Percentiles rank a stretch among this genome's conserved stretches.
These are phyloP conservation scores for Emydura subglobosa DNA, from an alignment of 2,113 vertebrate species.

Conservation along the genomic window DNA sequence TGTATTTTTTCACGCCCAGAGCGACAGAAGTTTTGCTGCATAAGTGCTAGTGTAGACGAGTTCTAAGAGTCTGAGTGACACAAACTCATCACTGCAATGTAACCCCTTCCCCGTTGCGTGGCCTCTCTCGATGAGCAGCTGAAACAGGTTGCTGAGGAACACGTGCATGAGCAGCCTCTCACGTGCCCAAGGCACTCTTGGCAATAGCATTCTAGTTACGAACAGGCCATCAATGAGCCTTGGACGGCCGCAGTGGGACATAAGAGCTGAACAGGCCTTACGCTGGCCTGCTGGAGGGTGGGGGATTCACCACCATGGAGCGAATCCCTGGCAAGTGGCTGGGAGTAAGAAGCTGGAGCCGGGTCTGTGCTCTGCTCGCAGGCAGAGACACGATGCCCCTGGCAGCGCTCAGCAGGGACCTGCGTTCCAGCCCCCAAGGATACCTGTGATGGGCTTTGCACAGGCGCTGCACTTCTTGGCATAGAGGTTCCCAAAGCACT, in stretches of 20 bases:
- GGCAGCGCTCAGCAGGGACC: not conserved
- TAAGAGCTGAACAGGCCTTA: not conserved
- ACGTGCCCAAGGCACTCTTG: not conserved
- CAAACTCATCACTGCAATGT: not conserved
- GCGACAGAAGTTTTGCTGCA: too few species aligned
- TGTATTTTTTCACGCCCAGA: too few species aligned
- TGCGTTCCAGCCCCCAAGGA: not conserved
- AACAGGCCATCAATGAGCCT: not conserved
- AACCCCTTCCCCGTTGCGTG: accelerated
- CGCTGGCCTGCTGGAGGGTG: not conserved
- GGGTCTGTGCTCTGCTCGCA: not conserved
- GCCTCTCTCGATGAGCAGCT: accelerated
- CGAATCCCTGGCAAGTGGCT: not conserved
- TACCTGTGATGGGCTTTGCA: conserved; percentile 96
- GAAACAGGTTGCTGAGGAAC: not conserved
- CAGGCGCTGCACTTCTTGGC: conserved; percentile 97
- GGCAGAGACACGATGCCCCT: not conserved
- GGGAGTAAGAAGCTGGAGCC: not conserved
- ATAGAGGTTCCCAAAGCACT: conserved; percentile 96
- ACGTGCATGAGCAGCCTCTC: not conserved
- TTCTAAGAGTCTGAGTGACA: not conserved
- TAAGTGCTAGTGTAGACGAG: too few species aligned
- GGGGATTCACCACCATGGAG: accelerated
- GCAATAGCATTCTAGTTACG: not conserved
- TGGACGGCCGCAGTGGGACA: not conserved